These are phyloP conservation scores for Tillus elongatus DNA, from an alignment of 2,888 invertebrate species.

Conservation along the genomic window DNA sequence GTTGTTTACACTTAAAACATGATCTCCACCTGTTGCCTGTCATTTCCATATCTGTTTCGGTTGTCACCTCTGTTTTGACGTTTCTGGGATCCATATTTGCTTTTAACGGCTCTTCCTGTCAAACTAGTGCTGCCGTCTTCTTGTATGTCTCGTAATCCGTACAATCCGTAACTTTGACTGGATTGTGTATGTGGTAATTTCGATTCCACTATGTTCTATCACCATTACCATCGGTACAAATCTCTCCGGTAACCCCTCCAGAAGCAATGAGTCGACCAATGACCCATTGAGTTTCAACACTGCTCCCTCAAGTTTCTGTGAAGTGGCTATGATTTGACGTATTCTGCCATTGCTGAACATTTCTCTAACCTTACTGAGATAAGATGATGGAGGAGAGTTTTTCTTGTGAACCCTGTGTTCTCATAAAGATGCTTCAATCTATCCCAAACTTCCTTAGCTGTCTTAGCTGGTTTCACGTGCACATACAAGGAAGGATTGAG, in stretches of 20 bases:
- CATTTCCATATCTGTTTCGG: too few relatives aligned
- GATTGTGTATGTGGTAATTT: conserved; percentile 5
- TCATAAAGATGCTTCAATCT: conserved; percentile 14
- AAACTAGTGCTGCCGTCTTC: too few relatives aligned
- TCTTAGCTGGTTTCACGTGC: conserved; percentile 10
- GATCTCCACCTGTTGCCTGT: too few relatives aligned
- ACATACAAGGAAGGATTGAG: neutral
- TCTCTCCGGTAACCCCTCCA: conserved; percentile 23
- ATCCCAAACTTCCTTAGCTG: conserved; percentile 38
- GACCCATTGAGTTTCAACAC: conserved; percentile 4
- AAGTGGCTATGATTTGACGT: conserved; percentile 8
- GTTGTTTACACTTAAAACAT: too few relatives aligned
- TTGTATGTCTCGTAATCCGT: neutral
- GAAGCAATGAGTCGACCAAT: too few relatives aligned
- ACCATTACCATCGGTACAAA: conserved; percentile 20
- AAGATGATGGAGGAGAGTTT: conserved; percentile 9
- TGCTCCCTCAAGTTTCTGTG: conserved; percentile 8
- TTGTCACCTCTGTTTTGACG: too few relatives aligned
- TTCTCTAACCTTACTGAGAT: conserved; percentile 10
- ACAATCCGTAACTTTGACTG: too few relatives aligned
- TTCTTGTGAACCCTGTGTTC: conserved; percentile 8
- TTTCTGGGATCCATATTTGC: too few relatives aligned
- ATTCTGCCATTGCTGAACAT: conserved; percentile 11
- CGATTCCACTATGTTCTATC: conserved; percentile 16
- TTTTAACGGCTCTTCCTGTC: too few relatives aligned